These are phyloP conservation scores for Tokudaia tokunoshimensis DNA, from an alignment of 2,797 vertebrate genomes.

Conservation along the genomic window DNA sequence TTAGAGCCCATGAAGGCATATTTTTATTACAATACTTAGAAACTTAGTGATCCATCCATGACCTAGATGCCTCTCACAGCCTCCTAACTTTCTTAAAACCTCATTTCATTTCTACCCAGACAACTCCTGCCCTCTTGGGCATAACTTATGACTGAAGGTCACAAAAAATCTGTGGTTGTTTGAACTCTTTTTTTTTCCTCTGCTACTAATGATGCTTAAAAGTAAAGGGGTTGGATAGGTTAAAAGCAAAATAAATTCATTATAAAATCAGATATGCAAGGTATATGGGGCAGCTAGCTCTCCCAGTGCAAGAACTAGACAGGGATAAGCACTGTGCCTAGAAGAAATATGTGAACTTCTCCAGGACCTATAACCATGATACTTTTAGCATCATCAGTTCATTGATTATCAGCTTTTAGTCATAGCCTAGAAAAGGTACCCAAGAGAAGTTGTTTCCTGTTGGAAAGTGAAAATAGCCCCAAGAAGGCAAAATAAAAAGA, in stretches of 20 bases:
- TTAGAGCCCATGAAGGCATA: not conserved
- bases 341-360: not conserved
- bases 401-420: constrained; percentile 67
- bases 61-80: not conserved
- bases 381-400: constrained; percentile 60
- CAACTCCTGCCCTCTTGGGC: not conserved
- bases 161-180: constrained; percentile 5
- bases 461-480: constrained; percentile 60
- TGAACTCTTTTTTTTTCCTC: constrained; percentile 36
- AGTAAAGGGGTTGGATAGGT: not conserved
- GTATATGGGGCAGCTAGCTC: not conserved
- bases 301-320: not conserved
- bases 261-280: constrained; percentile 25
- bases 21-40: constrained; percentile 26
- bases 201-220: not conserved
- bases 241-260: constrained; percentile 60
- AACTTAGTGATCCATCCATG: constrained; percentile 2
- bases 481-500: constrained; percentile 76
- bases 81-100: constrained; percentile 48
- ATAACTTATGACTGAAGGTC: constrained; percentile 43
- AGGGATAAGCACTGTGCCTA: not conserved
- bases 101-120: constrained; percentile 37
- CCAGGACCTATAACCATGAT: constrained; percentile 61
- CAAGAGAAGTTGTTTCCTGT: constrained; percentile 61
- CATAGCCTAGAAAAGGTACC: constrained; percentile 76